A percentile compares a stretch with the other conserved stretches of the same genome.
phyloP scores from a whole-genome alignment of 2,888 invertebrate genomes.

The Tetrapedia diversipes region DNA sequence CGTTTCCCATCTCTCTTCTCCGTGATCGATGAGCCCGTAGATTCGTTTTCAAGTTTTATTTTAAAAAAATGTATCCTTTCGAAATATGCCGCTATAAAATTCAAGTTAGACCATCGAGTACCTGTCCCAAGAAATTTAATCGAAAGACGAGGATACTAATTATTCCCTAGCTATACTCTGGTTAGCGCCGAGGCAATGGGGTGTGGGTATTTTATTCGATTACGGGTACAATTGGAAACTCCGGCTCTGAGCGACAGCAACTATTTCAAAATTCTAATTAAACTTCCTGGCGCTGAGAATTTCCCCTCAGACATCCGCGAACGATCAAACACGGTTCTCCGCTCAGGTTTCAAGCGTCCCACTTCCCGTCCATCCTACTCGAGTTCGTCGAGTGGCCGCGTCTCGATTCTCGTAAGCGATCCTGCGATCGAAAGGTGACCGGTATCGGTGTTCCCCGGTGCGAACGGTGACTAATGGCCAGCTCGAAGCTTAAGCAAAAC shows the following conservation, averaged over 20 bases:
- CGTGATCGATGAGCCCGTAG: slow-evolving; percentile 37
- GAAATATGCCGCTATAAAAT: too few species aligned
- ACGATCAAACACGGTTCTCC: neutral
- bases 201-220: too few species aligned
- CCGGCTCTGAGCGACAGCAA: too few species aligned
- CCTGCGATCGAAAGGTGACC: slow-evolving; percentile 33
- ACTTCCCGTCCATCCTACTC: neutral
- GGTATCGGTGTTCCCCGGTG: slow-evolving; percentile 22
- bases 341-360: slow-evolving; percentile 12
- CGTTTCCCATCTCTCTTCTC: slow-evolving; percentile 17
- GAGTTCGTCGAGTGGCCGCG: neutral
- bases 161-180: too few species aligned
- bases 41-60: slow-evolving; percentile 53
- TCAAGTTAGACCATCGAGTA: too few species aligned
- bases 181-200: too few species aligned
- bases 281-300: neutral
- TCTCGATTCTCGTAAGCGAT: slow-evolving; percentile 20
- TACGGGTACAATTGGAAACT: too few species aligned
- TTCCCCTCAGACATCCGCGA: neutral
- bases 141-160: too few species aligned
- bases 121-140: too few species aligned
- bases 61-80: too few species aligned
- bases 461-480: slow-evolving; percentile 74
- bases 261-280: neutral
- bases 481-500: slow-evolving; percentile 73